Evolutionary conservation across 2,113 vertebrate species (phyloP).

Genomic region (Pterophyllum scalare): DNA sequence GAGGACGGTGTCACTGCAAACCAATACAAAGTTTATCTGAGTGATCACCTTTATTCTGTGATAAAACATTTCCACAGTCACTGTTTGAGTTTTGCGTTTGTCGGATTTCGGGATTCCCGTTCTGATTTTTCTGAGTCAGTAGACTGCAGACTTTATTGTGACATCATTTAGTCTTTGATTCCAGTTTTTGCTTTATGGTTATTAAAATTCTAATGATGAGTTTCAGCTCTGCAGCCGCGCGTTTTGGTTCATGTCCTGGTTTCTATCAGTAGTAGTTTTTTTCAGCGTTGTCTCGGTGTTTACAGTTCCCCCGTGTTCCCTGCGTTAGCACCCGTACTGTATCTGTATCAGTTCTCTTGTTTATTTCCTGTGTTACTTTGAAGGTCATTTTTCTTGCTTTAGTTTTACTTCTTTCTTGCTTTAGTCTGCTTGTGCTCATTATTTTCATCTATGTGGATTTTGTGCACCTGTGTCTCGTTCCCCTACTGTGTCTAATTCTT

Average conservation of each 20-base stretch:
- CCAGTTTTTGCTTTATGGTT: neutral
- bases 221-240: neutral
- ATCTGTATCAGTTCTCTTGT: neutral
- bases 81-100: neutral
- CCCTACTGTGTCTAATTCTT: no score
- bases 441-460: no score
- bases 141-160: neutral
- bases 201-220: neutral
- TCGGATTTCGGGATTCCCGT: neutral
- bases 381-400: no score
- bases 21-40: neutral
- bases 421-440: no score
- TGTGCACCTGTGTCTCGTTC: no score
- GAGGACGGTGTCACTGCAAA: neutral
- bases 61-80: neutral
- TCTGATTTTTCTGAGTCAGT: neutral
- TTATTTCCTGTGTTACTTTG: no score
- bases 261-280: neutral
- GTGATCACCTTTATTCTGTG: neutral
- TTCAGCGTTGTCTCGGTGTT: rapidly evolving
- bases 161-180: rapidly evolving
- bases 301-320: neutral
- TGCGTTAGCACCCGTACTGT: neutral
- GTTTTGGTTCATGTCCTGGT: neutral
- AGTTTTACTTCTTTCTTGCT: no score